phyloP scores from a whole-genome alignment of 2,888 invertebrate species.

The Thymelicus lineola region DNA sequence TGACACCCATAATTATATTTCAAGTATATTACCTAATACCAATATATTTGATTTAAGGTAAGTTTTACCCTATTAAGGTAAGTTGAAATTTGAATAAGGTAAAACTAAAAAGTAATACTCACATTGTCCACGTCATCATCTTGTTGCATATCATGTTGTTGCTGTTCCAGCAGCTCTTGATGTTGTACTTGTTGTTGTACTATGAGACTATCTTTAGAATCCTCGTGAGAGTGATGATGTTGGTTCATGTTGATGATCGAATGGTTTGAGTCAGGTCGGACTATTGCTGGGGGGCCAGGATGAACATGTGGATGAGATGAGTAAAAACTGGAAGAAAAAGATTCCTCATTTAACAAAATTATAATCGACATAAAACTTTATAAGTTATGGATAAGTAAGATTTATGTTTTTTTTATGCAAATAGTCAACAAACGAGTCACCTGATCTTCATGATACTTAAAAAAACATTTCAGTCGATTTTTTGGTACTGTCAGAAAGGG shows the following conservation, averaged over 20 bases:
- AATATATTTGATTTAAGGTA: no score
- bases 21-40: not conserved
- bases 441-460: no score
- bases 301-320: constrained; percentile 75
- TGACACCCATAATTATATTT: not conserved
- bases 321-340: constrained; percentile 73
- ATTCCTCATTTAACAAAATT: not conserved
- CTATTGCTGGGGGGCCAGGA: constrained; percentile 76
- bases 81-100: no score
- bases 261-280: constrained; percentile 76
- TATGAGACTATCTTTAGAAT: constrained; percentile 81
- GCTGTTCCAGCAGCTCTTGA: constrained; percentile 80
- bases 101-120: constrained; percentile 17
- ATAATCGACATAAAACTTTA: no score
- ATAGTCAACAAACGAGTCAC: no score
- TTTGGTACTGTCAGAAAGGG: no score
- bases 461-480: no score
- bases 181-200: constrained; percentile 79
- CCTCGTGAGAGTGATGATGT: constrained; percentile 73
- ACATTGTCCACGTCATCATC: constrained; percentile 75
- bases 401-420: no score
- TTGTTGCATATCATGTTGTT: constrained; percentile 79
- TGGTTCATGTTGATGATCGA: constrained; percentile 79
- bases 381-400: no score
- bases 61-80: no score